A percentile compares a stretch with the other conserved stretches of the same genome.
These are phyloP conservation scores for Thunnus maccoyii DNA, from an alignment of 2,113 vertebrate species.

Conservation along the genomic window DNA sequence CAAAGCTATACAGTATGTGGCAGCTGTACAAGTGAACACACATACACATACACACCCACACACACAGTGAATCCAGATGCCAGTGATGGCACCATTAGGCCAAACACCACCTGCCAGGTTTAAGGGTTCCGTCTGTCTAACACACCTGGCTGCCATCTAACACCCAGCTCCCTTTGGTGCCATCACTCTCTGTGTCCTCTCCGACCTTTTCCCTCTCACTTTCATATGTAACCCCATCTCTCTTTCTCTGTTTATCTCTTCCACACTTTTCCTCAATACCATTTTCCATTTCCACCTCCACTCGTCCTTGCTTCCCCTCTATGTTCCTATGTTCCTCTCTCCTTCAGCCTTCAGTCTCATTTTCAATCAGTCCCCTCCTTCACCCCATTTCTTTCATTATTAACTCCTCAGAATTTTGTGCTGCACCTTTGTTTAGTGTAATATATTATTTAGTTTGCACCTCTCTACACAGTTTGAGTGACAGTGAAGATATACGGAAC, in stretches of 20 bases:
- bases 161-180: conserved; percentile 45
- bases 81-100: conserved; percentile 56
- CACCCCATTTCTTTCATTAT: not conserved
- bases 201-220: conserved; percentile 63
- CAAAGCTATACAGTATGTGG: not conserved
- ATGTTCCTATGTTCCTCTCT: conserved; percentile 4
- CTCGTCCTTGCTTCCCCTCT: not conserved
- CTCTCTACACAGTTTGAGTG: conserved; percentile 3
- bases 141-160: conserved; percentile 71
- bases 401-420: not conserved
- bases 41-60: conserved; percentile 32
- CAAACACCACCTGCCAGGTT: conserved; percentile 68
- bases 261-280: conserved; percentile 3
- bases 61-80: conserved; percentile 63
- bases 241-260: conserved; percentile 11
- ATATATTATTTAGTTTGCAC: conserved; percentile 18
- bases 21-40: conserved; percentile 3
- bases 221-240: conserved; percentile 10
- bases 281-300: conserved; percentile 14
- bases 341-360: conserved; percentile 37
- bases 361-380: conserved; percentile 9
- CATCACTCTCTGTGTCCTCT: conserved; percentile 63
- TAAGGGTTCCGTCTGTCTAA: conserved; percentile 66
- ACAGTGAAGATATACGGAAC: conserved; percentile 4
- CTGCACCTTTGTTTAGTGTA: conserved; percentile 14